phyloP scores from a whole-genome alignment of 2,113 vertebrate species.

The Sinocyclocheilus grahami region DNA sequence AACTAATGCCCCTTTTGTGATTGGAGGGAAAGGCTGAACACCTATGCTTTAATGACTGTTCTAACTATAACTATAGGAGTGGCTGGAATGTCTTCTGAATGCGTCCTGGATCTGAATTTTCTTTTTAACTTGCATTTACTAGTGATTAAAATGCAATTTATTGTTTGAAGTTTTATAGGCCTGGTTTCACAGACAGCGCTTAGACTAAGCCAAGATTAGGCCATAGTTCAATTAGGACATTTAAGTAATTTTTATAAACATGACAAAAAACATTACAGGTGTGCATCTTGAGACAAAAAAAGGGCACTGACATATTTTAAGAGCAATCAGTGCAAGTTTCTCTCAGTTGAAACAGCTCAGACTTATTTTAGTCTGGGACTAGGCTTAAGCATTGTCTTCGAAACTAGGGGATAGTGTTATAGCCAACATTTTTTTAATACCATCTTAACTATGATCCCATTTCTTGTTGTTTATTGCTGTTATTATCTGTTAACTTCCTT shows the following conservation, averaged over 20 bases:
- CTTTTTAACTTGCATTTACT: background rate
- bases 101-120: conserved; percentile 23
- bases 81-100: conserved; percentile 18
- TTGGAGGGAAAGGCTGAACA: conserved; percentile 31
- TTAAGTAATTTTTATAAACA: too few species aligned
- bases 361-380: too few species aligned
- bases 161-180: background rate
- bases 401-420: background rate
- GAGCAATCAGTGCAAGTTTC: too few species aligned
- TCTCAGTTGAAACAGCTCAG: too few species aligned
- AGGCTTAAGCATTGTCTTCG: too few species aligned
- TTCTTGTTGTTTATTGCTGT: background rate
- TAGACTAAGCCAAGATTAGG: too few species aligned
- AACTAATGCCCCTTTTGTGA: conserved; percentile 38
- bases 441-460: background rate
- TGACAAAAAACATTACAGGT: too few species aligned
- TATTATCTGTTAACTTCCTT: background rate
- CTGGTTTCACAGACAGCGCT: too few species aligned
- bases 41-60: conserved; percentile 18
- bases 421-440: background rate
- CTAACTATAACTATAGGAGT: conserved; percentile 1
- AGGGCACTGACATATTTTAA: too few species aligned
- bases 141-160: too few species aligned
- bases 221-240: too few species aligned
- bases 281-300: too few species aligned